Evolutionary conservation across 1,140 invertebrate species (phyloP).

Genomic region (Cydia pomonella): DNA sequence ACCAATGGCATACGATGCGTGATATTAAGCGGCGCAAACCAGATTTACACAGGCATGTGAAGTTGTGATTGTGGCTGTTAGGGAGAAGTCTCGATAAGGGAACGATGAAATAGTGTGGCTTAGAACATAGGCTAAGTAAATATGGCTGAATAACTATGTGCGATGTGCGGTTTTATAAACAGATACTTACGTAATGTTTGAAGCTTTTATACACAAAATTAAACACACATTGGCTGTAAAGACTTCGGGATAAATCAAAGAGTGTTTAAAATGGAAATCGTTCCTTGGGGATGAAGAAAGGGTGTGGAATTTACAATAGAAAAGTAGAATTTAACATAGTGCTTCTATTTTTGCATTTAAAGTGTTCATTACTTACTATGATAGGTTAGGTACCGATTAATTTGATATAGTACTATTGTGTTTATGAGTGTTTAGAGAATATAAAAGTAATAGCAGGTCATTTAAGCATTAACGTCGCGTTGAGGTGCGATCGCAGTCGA

Average conservation of each 20-base stretch:
- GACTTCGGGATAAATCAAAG: too few relatives aligned
- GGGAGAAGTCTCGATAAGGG: background rate
- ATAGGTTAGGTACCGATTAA: too few relatives aligned
- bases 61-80: background rate
- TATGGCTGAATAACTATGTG: background rate
- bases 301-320: too few relatives aligned
- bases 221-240: too few relatives aligned
- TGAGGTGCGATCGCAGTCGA: background rate
- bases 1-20: conserved; percentile 4
- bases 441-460: conserved; percentile 7
- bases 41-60: conserved; percentile 3
- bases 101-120: background rate
- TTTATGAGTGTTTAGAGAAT: background rate
- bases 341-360: too few relatives aligned
- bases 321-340: too few relatives aligned
- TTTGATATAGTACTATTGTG: too few relatives aligned
- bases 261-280: too few relatives aligned
- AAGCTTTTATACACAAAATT: too few relatives aligned
- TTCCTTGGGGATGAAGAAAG: too few relatives aligned
- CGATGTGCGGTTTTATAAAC: background rate
- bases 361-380: too few relatives aligned
- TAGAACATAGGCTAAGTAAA: background rate
- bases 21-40: background rate
- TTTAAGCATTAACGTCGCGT: background rate
- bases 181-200: too few relatives aligned